These are phyloP conservation scores for Tupaia chinensis DNA, from an alignment of 2,113 vertebrate genomes.

Conservation along the genomic window DNA sequence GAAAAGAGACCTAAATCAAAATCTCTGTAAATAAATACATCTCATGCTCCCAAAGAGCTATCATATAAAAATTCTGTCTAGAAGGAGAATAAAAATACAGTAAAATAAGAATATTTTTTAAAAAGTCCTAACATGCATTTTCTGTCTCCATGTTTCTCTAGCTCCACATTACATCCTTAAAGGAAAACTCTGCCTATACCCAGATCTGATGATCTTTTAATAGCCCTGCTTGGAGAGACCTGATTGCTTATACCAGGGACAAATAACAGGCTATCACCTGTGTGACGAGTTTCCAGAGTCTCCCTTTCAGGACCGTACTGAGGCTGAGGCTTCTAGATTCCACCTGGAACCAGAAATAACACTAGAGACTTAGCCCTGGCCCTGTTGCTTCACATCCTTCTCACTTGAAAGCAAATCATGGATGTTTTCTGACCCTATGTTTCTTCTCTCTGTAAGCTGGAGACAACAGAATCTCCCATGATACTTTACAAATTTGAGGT, in stretches of 20 bases:
- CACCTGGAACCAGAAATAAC: not conserved
- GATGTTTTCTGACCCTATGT: not conserved
- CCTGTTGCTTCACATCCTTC: not conserved
- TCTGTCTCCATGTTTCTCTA: not conserved
- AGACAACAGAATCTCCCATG: rapidly evolving
- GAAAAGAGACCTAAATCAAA: not conserved
- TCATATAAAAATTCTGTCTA: not conserved
- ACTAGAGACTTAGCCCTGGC: rapidly evolving
- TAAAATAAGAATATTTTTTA: not conserved
- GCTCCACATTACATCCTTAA: no score
- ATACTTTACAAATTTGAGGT: not conserved
- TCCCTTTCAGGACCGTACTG: no score
- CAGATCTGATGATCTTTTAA: no score
- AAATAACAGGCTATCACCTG: rapidly evolving
- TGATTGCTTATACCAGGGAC: rapidly evolving
- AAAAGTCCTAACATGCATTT: not conserved
- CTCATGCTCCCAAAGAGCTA: not conserved
- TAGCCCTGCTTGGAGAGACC: not conserved
- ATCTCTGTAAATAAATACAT: not conserved
- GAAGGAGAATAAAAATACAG: not conserved
- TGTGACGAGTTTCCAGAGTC: not conserved
- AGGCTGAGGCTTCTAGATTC: not conserved
- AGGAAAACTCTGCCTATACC: rapidly evolving
- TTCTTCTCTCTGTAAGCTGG: not conserved
- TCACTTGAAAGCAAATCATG: rapidly evolving